Conservation (phyloP, 2,888 invertebrate species). For the Volucella inanis region DNA sequence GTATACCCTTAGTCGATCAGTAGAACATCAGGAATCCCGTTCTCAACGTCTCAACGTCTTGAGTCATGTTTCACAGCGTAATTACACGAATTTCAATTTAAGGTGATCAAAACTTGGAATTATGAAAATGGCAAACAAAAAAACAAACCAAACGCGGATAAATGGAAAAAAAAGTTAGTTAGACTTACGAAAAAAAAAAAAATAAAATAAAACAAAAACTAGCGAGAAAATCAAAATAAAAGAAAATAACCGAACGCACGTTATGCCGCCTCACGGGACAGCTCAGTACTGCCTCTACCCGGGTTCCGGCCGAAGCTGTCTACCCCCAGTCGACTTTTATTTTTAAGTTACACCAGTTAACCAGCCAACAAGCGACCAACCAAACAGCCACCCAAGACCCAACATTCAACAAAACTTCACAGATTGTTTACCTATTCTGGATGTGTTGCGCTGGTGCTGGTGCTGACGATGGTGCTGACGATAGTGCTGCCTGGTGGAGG, state of each 20-base stretch:
- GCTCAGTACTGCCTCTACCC: constrained; percentile 74
- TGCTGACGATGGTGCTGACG: constrained; percentile 1
- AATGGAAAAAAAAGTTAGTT: constrained; percentile 20
- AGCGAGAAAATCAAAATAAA: constrained; percentile 43
- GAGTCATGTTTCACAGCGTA: constrained; percentile 51
- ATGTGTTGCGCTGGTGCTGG: constrained; percentile 16
- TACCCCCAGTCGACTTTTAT: constrained; percentile 72
- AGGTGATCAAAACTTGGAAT: constrained; percentile 22
- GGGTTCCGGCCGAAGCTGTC: constrained; percentile 72
- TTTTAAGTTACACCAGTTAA: constrained; percentile 70
- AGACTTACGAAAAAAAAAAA: constrained; percentile 2
- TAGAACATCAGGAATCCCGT: constrained; percentile 36
- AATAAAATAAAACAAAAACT: constrained; percentile 26
- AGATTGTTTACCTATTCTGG: constrained; percentile 70
- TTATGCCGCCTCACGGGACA: constrained; percentile 75
- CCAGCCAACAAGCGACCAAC: constrained; percentile 68
- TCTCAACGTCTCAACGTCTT: constrained; percentile 36
- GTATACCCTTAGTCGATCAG: background rate
- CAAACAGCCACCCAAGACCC: constrained; percentile 68
- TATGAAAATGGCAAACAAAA: constrained; percentile 1
- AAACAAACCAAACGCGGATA: constrained; percentile 21
- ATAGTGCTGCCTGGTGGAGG: constrained; percentile 39
- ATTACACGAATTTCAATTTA: constrained; percentile 28
- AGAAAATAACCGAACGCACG: constrained; percentile 72
- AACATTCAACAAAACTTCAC: constrained; percentile 69